phyloP scores from a whole-genome alignment of 92 coral and sea anemone species.

The Porites evermanni region DNA sequence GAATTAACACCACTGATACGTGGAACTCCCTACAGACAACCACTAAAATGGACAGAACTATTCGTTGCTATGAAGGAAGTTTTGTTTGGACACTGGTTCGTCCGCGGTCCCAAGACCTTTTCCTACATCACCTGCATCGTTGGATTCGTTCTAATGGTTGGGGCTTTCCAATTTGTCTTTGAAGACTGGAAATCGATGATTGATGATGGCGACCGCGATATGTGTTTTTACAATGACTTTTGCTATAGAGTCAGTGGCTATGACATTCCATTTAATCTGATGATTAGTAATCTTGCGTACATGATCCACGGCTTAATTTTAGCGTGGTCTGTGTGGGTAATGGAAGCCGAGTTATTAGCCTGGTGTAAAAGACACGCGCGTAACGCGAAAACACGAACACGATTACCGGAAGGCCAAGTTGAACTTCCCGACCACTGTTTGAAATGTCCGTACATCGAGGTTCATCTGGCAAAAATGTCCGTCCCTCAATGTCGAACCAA shows the following conservation, averaged over 20 bases:
- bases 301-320: conserved; percentile 89
- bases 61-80: conserved; percentile 64
- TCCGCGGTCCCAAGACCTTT: conserved; percentile 74
- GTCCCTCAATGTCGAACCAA: conserved; percentile 63
- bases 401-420: conserved; percentile 27
- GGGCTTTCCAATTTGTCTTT: conserved; percentile 92
- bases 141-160: conserved; percentile 88
- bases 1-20: conserved; percentile 73
- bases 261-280: conserved; percentile 91
- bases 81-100: conserved; percentile 72
- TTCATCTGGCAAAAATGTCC: conserved; percentile 70
- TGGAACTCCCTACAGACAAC: conserved; percentile 8
- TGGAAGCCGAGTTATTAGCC: conserved; percentile 88
- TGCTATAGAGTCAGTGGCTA: conserved; percentile 79
- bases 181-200: conserved; percentile 90
- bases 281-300: conserved; percentile 90
- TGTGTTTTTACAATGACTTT: conserved; percentile 91
- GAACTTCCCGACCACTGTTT: conserved; percentile 69
- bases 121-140: conserved; percentile 91
- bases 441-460: conserved; percentile 62
- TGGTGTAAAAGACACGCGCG: conserved; percentile 68
- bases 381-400: background rate
- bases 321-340: conserved; percentile 85
- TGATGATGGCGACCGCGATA: conserved; percentile 80
- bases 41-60: conserved; percentile 51